Evolutionary conservation across 2,113 vertebrate species (phyloP), one percentile per base, ranked within the genome.

Genomic region (Capreolus pygargus): DNA sequence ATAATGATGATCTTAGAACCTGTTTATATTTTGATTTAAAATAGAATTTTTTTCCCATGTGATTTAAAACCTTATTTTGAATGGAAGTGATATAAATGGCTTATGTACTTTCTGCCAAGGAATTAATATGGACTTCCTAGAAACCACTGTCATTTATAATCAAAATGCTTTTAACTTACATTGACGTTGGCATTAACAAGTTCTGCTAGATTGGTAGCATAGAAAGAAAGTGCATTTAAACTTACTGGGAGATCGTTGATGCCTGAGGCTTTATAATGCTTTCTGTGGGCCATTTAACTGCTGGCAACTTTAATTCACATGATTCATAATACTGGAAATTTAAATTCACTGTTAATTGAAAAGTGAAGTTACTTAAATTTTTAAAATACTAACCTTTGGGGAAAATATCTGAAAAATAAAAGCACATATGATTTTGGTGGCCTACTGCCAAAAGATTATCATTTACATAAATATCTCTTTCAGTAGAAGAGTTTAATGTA

Each of bases 391-490:
- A 98, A 98, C 96, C 86, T 98, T 98, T 98, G 97, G 33, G 70
- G 25, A 43, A 97, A 98, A 94, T 97, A 98, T 97, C 98, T 95
- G 96, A 97, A 97, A 98, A 98, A 93, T 97, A 97, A 98, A 98
- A 97, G 97, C 98, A 97, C 88, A 96, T 98, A 97, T 43, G 84
- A 98, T 97, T 98, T 98, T 96, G 96, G 50, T 98, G 98, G 98
- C 94, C 86, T 64, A 89, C 97, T 94, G 98, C 98, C 98, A 98
- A 96, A 98, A 99, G 98, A 97, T 99, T 97, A 98, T 98, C 14
- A 98, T 99, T 98, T 99, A 98, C 98, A 98, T 99, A 98, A 99
- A 98, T 97, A 98, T 97, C 97, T 98, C 98, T 98, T 98, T 98
- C 97, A 98, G 83, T 97, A 94, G 92, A 96, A 0, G 97, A 97